Percentiles rank a stretch among this genome's conserved stretches.
These are phyloP conservation scores for Entelurus aequoreus DNA, from an alignment of 2,113 vertebrate genomes.

Conservation along the genomic window DNA sequence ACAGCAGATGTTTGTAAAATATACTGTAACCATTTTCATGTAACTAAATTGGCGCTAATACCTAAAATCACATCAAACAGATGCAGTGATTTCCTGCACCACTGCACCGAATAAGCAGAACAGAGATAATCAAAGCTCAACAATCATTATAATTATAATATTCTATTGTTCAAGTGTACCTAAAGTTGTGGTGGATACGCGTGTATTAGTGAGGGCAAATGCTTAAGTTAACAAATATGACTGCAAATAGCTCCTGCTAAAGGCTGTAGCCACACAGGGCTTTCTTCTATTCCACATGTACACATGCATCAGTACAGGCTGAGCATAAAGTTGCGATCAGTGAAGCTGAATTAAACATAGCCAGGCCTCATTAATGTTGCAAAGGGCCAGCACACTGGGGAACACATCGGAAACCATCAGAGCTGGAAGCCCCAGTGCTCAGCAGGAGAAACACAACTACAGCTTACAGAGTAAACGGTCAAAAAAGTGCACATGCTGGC, in stretches of 20 bases:
- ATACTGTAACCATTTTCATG: too few species aligned
- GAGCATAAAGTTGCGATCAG: slow-evolving; percentile 58
- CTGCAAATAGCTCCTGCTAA: slow-evolving; percentile 34
- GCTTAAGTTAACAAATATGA: slow-evolving; percentile 22
- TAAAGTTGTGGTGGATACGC: not conserved
- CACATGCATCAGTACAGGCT: slow-evolving; percentile 45
- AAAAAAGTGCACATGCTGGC: slow-evolving; percentile 34
- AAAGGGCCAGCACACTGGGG: slow-evolving; percentile 49
- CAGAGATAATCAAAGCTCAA: too few species aligned
- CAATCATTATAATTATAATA: too few species aligned
- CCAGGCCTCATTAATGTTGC: slow-evolving; percentile 69
- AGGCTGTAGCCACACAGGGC: slow-evolving; percentile 11
- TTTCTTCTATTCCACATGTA: slow-evolving; percentile 35
- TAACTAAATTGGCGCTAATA: too few species aligned
- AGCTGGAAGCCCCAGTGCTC: slow-evolving; percentile 52
- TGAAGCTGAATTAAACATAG: slow-evolving; percentile 74
- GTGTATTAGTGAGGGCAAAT: slow-evolving; percentile 20
- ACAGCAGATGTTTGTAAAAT: too few species aligned
- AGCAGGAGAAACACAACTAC: slow-evolving; percentile 69
- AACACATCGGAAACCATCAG: slow-evolving; percentile 60
- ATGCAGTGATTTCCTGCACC: too few species aligned
- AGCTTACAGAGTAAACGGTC: slow-evolving; percentile 50
- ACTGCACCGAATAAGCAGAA: too few species aligned
- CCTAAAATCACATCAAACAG: too few species aligned
- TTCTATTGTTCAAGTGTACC: not conserved